phyloP scores from a whole-genome alignment of 1,140 invertebrate species.

The Planococcus citri region DNA sequence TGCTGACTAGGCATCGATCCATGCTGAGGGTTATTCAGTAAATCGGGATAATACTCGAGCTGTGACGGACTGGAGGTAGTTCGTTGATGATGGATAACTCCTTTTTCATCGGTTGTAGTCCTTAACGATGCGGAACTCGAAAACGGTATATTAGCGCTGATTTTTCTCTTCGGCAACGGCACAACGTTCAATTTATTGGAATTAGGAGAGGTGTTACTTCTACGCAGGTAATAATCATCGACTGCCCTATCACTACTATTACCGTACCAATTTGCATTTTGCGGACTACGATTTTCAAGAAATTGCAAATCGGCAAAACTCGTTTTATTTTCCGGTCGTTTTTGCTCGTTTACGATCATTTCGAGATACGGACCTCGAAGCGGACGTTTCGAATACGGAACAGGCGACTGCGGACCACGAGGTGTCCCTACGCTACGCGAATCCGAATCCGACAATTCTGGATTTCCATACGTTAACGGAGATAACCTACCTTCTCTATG shows the following conservation, averaged over 20 bases:
- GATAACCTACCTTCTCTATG: slow-evolving; percentile 29
- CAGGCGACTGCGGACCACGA: slow-evolving; percentile 25
- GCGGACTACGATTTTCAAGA: slow-evolving; percentile 29
- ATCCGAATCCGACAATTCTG: slow-evolving; percentile 29
- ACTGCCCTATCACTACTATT: slow-evolving; percentile 31
- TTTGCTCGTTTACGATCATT: slow-evolving; percentile 72
- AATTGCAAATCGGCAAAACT: slow-evolving; percentile 41
- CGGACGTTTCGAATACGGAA: slow-evolving; percentile 57
- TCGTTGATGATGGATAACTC: slow-evolving; percentile 48
- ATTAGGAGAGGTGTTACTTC: slow-evolving; percentile 27
- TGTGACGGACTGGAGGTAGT: slow-evolving; percentile 68
- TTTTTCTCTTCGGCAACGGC: slow-evolving; percentile 37
- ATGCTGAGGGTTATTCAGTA: slow-evolving; percentile 7
- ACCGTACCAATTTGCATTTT: slow-evolving; percentile 18
- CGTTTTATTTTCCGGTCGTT: slow-evolving; percentile 44
- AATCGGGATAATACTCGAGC: slow-evolving; percentile 40
- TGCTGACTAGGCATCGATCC: slow-evolving; percentile 49
- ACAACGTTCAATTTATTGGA: slow-evolving; percentile 16
- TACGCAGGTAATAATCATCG: slow-evolving; percentile 37
- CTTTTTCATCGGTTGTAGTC: slow-evolving; percentile 27
- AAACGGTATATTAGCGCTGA: slow-evolving; percentile 38
- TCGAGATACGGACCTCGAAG: slow-evolving; percentile 65
- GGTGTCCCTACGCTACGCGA: slow-evolving; percentile 11
- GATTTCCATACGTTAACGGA: slow-evolving; percentile 35
- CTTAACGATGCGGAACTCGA: slow-evolving; percentile 30